A percentile compares a stretch with the other conserved stretches of the same genome.
phyloP scores from a whole-genome alignment of 2,113 vertebrate species.

The Ictalurus punctatus region DNA sequence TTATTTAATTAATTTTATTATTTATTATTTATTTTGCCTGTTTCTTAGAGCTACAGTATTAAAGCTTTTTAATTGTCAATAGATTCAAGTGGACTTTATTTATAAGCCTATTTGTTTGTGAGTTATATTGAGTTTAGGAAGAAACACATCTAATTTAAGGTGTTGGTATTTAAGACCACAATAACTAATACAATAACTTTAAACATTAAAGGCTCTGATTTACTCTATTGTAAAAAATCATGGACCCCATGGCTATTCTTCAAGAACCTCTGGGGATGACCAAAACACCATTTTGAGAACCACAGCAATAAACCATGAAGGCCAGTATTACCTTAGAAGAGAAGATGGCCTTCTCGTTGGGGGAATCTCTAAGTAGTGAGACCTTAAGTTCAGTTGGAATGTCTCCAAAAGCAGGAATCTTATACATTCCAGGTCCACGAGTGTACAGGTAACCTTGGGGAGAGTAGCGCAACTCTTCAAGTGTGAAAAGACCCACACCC shows the following conservation, averaged over 20 bases:
- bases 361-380: conserved; percentile 86
- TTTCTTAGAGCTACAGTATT: background rate
- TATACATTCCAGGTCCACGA: conserved; percentile 92
- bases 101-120: background rate
- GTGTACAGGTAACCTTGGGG: conserved; percentile 84
- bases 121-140: background rate
- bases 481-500: conserved; percentile 90
- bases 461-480: conserved; percentile 92
- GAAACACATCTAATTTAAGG: background rate
- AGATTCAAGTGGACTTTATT: background rate
- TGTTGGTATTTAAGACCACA: background rate
- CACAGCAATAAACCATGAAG: background rate
- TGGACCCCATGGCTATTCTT: background rate
- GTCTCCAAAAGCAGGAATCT: conserved; percentile 91
- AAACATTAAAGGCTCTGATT: background rate
- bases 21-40: background rate
- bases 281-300: no score
- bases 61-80: background rate
- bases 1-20: background rate
- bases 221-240: background rate
- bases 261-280: background rate
- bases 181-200: background rate
- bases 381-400: conserved; percentile 85
- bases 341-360: conserved; percentile 87
- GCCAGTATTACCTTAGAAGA: conserved; percentile 84